Base-by-base conservation (phyloP, 2,888 invertebrate genomes). In the Creontiades dilutus region DNA sequence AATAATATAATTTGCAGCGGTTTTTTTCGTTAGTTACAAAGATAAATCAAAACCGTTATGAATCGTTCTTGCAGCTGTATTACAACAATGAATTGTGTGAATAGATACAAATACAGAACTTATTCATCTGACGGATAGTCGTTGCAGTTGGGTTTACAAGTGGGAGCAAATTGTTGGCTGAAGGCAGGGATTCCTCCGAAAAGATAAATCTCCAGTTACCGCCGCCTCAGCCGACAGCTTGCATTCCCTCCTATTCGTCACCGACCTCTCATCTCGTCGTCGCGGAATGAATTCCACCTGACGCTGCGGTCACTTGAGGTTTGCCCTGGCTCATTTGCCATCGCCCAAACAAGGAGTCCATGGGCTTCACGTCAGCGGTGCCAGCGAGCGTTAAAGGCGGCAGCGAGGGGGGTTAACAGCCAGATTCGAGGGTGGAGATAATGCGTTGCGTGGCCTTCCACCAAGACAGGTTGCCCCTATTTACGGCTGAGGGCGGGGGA, bases 261-360 rank as follows among this genome's bases (percentile, higher is more conserved):
- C 68, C 68, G 68, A 23, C 68, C 68, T 68, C 23, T 68, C 68
- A 68, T 68, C 37, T 7, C 37, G 37, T 37, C 68, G 23, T 68
- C 13, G 23, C 13, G 68, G 23, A 68, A 19, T 68, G 68, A 23
- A 68, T 68, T 68, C 68, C 68, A 68, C 68, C 68, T 68, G 68
- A 19, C 19, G 68, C 23, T 19, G 23, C 23, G 68, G 9, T 23
- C 19, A 7, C 11, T 37, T 37, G 19, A 37, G 23, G 13, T 19
- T 4, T 13, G 12, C 68, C 7, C 23, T 5, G 12, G 68, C 23
- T 68, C 23, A 12, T 68, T 68, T 68, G 68, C 68, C 27, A 23
- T 14, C n/a, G 19, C 68, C 23, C 23, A 19, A 68, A 68, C 68
- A 27, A 68, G 68, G 68, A 37, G 68, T 68, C 23, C 23, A 68